phyloP scores from a whole-genome alignment of 2,113 vertebrate genomes.

The Chionomys nivalis region DNA sequence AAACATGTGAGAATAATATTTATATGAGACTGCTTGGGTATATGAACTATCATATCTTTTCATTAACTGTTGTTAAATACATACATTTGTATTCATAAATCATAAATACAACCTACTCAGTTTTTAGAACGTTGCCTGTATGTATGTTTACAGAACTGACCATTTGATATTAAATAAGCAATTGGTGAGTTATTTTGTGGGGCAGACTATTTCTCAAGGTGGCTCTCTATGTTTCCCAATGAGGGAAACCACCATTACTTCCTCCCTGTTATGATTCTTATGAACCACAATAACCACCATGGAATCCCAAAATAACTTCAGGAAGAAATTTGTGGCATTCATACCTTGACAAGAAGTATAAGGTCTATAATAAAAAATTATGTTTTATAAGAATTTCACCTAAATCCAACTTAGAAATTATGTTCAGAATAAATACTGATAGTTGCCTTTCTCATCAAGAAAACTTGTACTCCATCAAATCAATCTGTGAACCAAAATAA shows the following conservation, averaged over 20 bases:
- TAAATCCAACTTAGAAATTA: background rate
- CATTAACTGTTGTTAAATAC: background rate
- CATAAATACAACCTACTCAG: background rate
- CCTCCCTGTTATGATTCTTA: background rate
- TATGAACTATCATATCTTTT: background rate
- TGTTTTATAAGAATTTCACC: background rate
- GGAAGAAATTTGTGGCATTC: background rate
- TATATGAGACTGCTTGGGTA: background rate
- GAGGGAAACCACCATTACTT: background rate
- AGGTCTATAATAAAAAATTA: background rate
- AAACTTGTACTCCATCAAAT: background rate
- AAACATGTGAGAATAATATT: background rate
- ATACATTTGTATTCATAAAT: background rate
- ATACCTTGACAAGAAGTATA: background rate
- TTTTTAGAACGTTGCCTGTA: background rate
- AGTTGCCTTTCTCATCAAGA: background rate
- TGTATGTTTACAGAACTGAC: background rate
- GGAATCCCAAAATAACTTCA: background rate
- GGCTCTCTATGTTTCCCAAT: background rate
- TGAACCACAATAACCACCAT: background rate
- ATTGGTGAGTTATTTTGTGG: background rate
- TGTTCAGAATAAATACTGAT: background rate
- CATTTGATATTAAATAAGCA: background rate
- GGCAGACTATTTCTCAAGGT: background rate
- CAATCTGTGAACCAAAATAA: background rate